Conservation (phyloP, 2,888 invertebrate species). For the Hydrotaea diabolus region DNA sequence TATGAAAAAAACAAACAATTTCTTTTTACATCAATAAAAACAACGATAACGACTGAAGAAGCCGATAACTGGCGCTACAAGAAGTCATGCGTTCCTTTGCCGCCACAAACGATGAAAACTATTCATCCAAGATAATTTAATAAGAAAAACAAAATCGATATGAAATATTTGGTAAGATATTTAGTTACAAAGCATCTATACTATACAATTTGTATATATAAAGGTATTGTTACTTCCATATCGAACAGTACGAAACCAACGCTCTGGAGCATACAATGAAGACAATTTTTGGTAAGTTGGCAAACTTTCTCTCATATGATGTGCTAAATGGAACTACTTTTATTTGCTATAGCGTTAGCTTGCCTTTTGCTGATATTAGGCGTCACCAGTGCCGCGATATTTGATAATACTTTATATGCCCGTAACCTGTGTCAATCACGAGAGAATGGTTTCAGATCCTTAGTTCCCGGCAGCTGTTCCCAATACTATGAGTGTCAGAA, state of each 20-base stretch:
- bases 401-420: slow-evolving; percentile 73
- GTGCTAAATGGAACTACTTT: neutral
- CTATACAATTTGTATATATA: slow-evolving; percentile 10
- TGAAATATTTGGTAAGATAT: no score
- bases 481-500: slow-evolving; percentile 75
- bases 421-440: slow-evolving; percentile 73
- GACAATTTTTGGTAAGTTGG: slow-evolving; percentile 12
- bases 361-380: slow-evolving; percentile 66
- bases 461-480: slow-evolving; percentile 79
- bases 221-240: neutral
- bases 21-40: neutral
- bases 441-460: slow-evolving; percentile 72
- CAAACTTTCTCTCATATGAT: no score
- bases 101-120: no score
- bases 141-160: no score
- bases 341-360: slow-evolving; percentile 44
- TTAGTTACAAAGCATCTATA: no score
- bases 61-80: neutral
- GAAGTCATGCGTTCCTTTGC: no score
- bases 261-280: neutral
- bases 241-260: neutral
- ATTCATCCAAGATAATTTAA: no score
- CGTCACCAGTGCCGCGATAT: slow-evolving; percentile 69
- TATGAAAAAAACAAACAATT: neutral
- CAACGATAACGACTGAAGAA: no score